phyloP scores from a whole-genome alignment of 2,888 invertebrate genomes.

The Xestia c-nigrum region DNA sequence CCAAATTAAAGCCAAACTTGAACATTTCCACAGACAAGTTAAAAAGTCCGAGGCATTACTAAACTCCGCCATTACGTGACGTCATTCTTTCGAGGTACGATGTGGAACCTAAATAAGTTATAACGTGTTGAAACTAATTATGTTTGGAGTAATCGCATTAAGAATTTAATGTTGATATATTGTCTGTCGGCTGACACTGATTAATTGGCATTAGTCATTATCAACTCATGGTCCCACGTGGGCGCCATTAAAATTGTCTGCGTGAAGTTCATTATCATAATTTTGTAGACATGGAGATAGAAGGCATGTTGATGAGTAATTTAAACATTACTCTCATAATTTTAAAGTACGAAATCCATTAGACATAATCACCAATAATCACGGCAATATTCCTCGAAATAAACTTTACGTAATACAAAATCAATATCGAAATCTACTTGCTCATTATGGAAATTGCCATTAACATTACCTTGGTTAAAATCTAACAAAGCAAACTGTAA shows the following conservation, averaged over 20 bases:
- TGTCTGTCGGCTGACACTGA: conserved; percentile 59
- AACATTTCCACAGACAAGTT: conserved; percentile 1
- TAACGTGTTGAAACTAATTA: conserved; percentile 58
- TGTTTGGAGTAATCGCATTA: conserved; percentile 52
- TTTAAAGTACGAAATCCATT: conserved; percentile 10
- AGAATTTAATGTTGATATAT: conserved; percentile 59
- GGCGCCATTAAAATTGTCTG: conserved; percentile 57
- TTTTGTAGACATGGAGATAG: conserved; percentile 19
- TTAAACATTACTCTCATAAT: neutral
- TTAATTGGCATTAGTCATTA: conserved; percentile 61
- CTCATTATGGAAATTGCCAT: conserved; percentile 29
- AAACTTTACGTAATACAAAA: conserved; percentile 19
- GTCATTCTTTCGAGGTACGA: conserved; percentile 17
- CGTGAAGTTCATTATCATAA: conserved; percentile 49
- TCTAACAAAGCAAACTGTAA: conserved; percentile 26
- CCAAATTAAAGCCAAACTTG: conserved; percentile 33
- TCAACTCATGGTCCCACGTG: conserved; percentile 51
- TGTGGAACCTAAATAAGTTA: conserved; percentile 49
- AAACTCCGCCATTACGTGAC: conserved; percentile 30
- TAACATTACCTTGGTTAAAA: conserved; percentile 26
- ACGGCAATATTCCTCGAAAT: conserved; percentile 13
- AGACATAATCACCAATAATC: conserved; percentile 8
- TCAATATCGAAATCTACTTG: conserved; percentile 31
- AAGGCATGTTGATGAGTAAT: conserved; percentile 12
- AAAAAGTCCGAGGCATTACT: conserved; percentile 19